Evolutionary conservation across 2,113 vertebrate genomes (phyloP).

Genomic region (Ellobius talpinus): DNA sequence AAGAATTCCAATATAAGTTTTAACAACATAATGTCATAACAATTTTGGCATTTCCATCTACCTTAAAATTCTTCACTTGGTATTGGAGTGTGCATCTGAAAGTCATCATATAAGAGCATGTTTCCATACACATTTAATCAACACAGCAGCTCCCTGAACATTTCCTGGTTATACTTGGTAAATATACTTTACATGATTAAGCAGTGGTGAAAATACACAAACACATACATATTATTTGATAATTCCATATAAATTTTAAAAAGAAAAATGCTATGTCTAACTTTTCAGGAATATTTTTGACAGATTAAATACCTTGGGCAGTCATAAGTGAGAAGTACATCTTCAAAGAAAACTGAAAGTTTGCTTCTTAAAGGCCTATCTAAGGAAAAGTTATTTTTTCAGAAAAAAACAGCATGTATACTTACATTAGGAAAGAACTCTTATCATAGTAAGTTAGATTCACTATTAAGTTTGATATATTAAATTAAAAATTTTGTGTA

Average conservation of each 20-base stretch:
- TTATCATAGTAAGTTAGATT: constrained; percentile 68
- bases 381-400: not conserved
- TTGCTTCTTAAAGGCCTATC: not conserved
- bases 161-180: not conserved
- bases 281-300: not conserved
- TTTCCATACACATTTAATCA: not conserved
- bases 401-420: not conserved
- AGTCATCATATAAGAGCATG: not conserved
- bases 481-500: constrained; percentile 72
- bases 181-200: constrained; percentile 8
- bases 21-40: not conserved
- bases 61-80: not conserved
- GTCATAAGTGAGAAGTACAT: not conserved
- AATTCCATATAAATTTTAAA: not conserved
- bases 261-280: not conserved
- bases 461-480: constrained; percentile 65
- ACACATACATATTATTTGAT: not conserved
- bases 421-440: constrained; percentile 40
- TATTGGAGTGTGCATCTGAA: not conserved
- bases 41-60: not conserved
- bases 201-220: not conserved
- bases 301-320: not conserved
- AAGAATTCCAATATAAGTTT: constrained; percentile 15
- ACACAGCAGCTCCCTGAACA: not conserved
- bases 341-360: constrained; percentile 42